Conservation (phyloP, 2,797 vertebrate genomes). For the Numenius phaeopus region DNA sequence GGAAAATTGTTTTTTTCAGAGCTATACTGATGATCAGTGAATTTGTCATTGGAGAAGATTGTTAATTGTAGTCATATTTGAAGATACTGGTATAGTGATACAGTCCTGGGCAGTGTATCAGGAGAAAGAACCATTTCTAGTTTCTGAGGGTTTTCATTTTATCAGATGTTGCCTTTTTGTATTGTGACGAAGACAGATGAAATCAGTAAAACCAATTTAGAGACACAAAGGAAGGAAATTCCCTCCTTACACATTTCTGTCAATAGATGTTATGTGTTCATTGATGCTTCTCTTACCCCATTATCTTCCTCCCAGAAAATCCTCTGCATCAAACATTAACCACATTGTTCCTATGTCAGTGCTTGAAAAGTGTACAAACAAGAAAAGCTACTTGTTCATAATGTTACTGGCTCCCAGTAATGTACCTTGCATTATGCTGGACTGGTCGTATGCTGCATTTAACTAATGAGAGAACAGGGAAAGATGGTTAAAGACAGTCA, state of each 20-base stretch:
- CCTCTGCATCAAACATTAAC: background rate
- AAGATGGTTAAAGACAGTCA: background rate
- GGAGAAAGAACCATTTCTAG: background rate
- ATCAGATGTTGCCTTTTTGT: background rate
- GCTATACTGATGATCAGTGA: background rate
- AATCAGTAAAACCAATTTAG: conserved; percentile 10
- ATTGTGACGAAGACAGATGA: background rate
- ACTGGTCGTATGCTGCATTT: background rate
- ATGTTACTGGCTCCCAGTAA: background rate
- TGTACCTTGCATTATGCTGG: background rate
- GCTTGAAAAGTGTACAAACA: background rate
- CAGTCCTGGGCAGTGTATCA: background rate
- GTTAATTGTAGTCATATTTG: background rate
- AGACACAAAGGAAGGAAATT: conserved; percentile 3
- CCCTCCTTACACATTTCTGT: background rate
- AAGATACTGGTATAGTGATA: background rate
- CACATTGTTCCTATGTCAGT: background rate
- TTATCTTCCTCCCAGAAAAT: conserved; percentile 14
- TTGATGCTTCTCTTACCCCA: background rate
- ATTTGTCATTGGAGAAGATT: background rate
- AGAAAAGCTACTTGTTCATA: background rate
- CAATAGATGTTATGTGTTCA: background rate
- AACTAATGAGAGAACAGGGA: background rate
- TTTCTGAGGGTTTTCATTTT: background rate
- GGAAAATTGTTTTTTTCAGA: background rate